Evolutionary conservation across 1,140 invertebrate genomes (phyloP).

Genomic region (Orchesella cincta): DNA sequence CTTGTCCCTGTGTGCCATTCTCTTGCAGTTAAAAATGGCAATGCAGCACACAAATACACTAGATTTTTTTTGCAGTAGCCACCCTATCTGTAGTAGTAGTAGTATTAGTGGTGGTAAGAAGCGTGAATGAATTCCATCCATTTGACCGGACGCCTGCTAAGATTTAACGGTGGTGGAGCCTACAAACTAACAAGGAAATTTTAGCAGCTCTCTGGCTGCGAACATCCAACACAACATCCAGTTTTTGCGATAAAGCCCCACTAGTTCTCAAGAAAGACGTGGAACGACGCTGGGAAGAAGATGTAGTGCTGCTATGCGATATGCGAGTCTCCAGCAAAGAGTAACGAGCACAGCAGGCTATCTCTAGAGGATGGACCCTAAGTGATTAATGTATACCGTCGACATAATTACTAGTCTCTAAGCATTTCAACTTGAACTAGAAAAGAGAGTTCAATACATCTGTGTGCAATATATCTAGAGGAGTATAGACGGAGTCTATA

Average conservation of each 20-base stretch:
- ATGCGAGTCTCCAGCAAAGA: constrained; percentile 1
- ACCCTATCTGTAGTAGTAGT: constrained; percentile 1
- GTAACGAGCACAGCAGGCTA: constrained; percentile 11
- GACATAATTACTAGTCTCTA: constrained; percentile 31
- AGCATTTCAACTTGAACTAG: constrained; percentile 30
- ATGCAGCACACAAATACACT: constrained; percentile 3
- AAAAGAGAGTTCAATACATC: constrained; percentile 6
- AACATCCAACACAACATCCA: too few species aligned
- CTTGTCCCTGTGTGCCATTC: constrained; percentile 2
- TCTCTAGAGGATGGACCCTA: constrained; percentile 29
- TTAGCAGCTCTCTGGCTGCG: too few species aligned
- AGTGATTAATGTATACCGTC: constrained; percentile 35
- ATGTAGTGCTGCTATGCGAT: neutral
- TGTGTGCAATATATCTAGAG: neutral
- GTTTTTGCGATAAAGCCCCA: too few species aligned
- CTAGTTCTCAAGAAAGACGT: neutral
- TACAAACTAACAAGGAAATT: too few species aligned
- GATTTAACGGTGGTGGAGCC: too few species aligned
- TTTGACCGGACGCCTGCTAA: neutral
- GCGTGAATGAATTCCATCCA: neutral
- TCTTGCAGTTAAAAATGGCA: constrained; percentile 17
- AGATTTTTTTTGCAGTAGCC: neutral
- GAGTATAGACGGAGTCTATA: too few species aligned
- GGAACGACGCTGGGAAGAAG: neutral
- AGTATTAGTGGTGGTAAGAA: too few species aligned